These are phyloP conservation scores for Oreortyx pictus DNA, from an alignment of 2,797 vertebrate species.

Conservation along the genomic window DNA sequence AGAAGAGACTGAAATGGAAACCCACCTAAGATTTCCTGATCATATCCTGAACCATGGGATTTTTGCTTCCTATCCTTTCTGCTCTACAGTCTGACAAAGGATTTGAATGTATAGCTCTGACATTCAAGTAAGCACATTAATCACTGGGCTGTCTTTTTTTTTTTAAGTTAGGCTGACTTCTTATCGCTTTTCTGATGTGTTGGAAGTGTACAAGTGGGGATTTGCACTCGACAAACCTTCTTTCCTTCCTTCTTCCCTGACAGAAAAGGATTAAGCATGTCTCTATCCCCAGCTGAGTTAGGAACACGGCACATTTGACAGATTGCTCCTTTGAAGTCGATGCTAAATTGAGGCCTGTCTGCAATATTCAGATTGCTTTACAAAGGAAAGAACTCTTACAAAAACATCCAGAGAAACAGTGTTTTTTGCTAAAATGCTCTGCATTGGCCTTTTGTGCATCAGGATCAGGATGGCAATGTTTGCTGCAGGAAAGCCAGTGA, in stretches of 20 bases:
- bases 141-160: background rate
- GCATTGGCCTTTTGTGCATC: background rate
- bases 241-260: slow-evolving; percentile 14
- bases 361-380: background rate
- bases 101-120: slow-evolving; percentile 15
- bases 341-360: background rate
- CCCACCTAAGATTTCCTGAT: background rate
- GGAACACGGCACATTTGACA: background rate
- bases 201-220: background rate
- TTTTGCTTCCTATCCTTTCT: slow-evolving; percentile 32
- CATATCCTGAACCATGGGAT: background rate
- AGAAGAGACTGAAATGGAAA: background rate
- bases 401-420: background rate
- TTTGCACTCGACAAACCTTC: slow-evolving; percentile 30
- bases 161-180: background rate
- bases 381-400: background rate
- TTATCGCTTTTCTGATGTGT: slow-evolving; percentile 17
- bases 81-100: background rate
- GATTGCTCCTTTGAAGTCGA: background rate
- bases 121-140: slow-evolving; percentile 46
- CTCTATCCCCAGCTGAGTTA: background rate
- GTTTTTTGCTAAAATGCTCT: background rate
- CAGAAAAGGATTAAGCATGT: background rate
- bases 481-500: background rate
- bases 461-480: background rate